Evolutionary conservation across 2,113 vertebrate genomes (phyloP).

Genomic region (Rallus limicola): DNA sequence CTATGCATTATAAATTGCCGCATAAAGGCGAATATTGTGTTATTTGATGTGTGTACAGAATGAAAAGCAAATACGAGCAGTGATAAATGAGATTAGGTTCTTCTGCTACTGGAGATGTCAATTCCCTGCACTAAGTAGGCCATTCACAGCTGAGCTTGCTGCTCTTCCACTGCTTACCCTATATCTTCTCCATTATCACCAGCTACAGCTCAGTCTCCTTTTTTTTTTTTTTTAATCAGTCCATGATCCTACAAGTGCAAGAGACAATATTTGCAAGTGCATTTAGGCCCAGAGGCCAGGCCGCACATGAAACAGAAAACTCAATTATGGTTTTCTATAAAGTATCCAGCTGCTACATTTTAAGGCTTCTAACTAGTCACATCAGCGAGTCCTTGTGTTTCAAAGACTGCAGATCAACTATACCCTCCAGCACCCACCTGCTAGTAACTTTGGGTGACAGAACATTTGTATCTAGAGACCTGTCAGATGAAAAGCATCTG

Average conservation of each 20-base stretch:
- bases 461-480: not conserved
- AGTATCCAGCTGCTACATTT: not conserved
- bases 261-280: not conserved
- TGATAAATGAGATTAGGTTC: not conserved
- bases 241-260: not conserved
- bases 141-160: not conserved
- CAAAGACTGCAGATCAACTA: not conserved
- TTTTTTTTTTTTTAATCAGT: not conserved
- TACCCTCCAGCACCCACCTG: not conserved
- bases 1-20: not conserved
- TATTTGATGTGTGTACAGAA: not conserved
- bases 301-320: not conserved
- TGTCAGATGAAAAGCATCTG: not conserved
- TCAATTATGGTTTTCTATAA: not conserved
- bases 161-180: not conserved
- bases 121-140: not conserved
- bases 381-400: not conserved
- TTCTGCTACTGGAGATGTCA: not conserved
- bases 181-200: not conserved
- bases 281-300: not conserved
- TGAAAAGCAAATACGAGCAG: not conserved
- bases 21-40: not conserved
- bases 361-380: not conserved
- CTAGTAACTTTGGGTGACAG: not conserved
- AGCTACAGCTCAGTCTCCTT: not conserved